Evolutionary conservation across 2,888 invertebrate genomes (phyloP).

Genomic region (Phymatocera aterrima): DNA sequence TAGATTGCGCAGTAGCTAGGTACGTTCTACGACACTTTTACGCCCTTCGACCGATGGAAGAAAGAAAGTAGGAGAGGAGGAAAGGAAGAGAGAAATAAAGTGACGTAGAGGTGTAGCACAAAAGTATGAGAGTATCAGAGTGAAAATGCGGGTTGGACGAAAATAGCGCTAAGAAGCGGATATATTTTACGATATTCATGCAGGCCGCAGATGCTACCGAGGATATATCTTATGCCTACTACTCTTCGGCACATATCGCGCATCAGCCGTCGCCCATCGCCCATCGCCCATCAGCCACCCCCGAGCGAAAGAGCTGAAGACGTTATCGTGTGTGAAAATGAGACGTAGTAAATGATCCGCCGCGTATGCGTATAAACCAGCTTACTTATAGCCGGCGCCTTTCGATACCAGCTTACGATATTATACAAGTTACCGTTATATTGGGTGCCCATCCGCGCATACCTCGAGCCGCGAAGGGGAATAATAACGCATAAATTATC

Average conservation of each 20-base stretch:
- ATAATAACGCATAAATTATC: neutral
- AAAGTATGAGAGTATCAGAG: neutral
- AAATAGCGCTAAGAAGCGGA: constrained; percentile 42
- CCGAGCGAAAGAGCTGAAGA: too few relatives aligned
- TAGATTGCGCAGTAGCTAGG: constrained; percentile 32
- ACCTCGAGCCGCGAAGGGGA: neutral
- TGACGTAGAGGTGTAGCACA: neutral
- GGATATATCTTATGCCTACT: too few relatives aligned
- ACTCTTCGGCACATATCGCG: too few relatives aligned
- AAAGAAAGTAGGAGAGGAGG: neutral
- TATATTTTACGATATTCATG: constrained; percentile 56
- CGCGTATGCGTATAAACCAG: neutral
- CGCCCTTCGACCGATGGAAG: constrained; percentile 22
- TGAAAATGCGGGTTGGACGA: neutral
- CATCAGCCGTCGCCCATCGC: too few relatives aligned
- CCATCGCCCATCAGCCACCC: too few relatives aligned
- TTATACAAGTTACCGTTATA: neutral
- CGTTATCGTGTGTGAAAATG: constrained; percentile 29
- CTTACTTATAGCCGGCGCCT: constrained; percentile 1
- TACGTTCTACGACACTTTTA: constrained; percentile 47
- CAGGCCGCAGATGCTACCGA: constrained; percentile 60
- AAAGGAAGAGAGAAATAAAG: constrained; percentile 5
- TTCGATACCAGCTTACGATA: neutral
- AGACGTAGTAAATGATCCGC: constrained; percentile 27
- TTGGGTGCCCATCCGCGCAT: neutral